Evolutionary conservation across 2,888 invertebrate species (phyloP).

Genomic region (Drosophila borborema): DNA sequence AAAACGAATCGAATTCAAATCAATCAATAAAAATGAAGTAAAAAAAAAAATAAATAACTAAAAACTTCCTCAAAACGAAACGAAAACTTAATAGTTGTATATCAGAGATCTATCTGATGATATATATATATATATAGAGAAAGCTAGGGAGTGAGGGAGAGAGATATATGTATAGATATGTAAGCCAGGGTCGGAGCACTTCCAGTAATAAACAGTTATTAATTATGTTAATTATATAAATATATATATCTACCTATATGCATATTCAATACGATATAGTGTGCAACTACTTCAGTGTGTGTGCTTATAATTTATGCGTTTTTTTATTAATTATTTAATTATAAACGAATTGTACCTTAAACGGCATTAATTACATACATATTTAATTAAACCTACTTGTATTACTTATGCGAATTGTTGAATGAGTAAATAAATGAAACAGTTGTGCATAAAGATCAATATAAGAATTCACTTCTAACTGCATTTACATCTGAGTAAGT

Average conservation of each 20-base stretch:
- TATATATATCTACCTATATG: conserved; percentile 3
- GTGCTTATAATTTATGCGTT: conserved; percentile 51
- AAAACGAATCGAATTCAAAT: conserved; percentile 38
- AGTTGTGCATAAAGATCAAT: conserved; percentile 53
- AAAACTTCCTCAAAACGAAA: conserved; percentile 5
- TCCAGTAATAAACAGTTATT: conserved; percentile 37
- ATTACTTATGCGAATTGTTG: conserved; percentile 68
- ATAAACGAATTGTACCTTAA: conserved; percentile 74
- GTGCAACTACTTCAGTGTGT: conserved; percentile 36
- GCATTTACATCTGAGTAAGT: conserved; percentile 37
- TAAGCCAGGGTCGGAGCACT: conserved; percentile 18
- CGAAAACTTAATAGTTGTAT: conserved; percentile 20
- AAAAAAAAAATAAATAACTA: conserved; percentile 4
- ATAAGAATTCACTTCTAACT: background rate
- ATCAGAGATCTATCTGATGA: background rate
- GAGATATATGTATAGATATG: background rate
- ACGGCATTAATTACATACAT: conserved; percentile 60
- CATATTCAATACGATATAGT: conserved; percentile 1
- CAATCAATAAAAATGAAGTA: conserved; percentile 2
- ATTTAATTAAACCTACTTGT: conserved; percentile 52
- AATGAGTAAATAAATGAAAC: conserved; percentile 59
- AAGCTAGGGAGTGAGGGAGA: background rate
- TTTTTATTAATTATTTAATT: conserved; percentile 47
- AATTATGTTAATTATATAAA: conserved; percentile 42
- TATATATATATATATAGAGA: background rate